Base-by-base conservation (phyloP, 2,888 invertebrate genomes). In the Eupithecia centaureata region DNA sequence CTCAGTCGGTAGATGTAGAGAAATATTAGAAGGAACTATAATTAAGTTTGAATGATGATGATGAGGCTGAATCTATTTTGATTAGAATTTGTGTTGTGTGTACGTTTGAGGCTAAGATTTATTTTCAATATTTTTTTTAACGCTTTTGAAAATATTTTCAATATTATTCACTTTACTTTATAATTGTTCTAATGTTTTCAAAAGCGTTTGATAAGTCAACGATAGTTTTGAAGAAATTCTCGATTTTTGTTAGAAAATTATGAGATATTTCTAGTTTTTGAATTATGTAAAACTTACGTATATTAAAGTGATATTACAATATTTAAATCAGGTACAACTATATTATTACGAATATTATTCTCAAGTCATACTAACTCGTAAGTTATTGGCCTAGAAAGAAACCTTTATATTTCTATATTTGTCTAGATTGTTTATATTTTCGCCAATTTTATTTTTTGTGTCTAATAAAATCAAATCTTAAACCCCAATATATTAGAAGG, bases 1-100 rank as follows among this genome's bases (percentile, higher is more conserved):
- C 87, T 87, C 86, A 74, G 75, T 84, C 84, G 83, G 69, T 86
- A 86, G 85, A 82, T 78, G 84, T 85, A 84, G 84, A 67, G 72
- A 76, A 79, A 79, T 81, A 76, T 74, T 81, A 79, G 76, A 70
- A 76, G 73, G 73, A 61, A 57, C n/a, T 63, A 66, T 1, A 52
- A 47, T 71, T 63, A 62, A 62, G 57, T 38, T 10, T 10, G 54
- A 10, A 22, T 52, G 52, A 5, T 52, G 47, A 8, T 68, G 63
- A 67, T 65, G 63, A 68, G 75, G 76, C 73, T 77, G 72, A 72
- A 72, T 70, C 65, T 65, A 33, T 71, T 63, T 63, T 68, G 68
- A 61, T 68, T 47, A 71, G 58, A 70, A 65, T 76, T 42, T 66
- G 64, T 28, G 54, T 69, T 69, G 57, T 71, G 73, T 76, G 64